Conservation (phyloP, 2,797 vertebrate species). For the Ptychadena robeensis region DNA sequence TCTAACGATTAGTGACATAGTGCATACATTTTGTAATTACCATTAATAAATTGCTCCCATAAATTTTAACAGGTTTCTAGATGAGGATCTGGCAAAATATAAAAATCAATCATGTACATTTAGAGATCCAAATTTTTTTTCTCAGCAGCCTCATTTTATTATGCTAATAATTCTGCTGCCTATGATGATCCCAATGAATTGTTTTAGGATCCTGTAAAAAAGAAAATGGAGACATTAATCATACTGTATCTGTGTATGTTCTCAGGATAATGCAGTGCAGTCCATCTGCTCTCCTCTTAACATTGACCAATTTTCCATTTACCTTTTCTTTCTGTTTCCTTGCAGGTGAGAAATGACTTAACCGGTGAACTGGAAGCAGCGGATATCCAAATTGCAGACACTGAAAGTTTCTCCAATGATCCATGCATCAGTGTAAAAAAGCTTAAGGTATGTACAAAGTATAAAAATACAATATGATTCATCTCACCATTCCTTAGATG, state of each 20-base stretch:
- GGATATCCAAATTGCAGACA: slow-evolving; percentile 96
- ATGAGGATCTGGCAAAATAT: slow-evolving; percentile 21
- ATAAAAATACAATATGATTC: neutral
- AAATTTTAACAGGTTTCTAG: slow-evolving; percentile 42
- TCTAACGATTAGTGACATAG: slow-evolving; percentile 46
- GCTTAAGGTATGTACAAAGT: slow-evolving; percentile 85
- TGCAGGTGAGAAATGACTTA: slow-evolving; percentile 96
- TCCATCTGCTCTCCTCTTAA: slow-evolving; percentile 30
- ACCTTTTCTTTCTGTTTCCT: slow-evolving; percentile 66
- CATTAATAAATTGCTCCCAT: slow-evolving; percentile 43
- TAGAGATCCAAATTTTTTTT: neutral
- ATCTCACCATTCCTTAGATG: too few species aligned
- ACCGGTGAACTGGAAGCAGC: slow-evolving; percentile 94
- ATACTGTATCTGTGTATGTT: slow-evolving; percentile 9
- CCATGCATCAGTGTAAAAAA: slow-evolving; percentile 97
- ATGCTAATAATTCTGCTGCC: neutral
- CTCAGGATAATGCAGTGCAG: slow-evolving; percentile 25
- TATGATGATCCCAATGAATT: slow-evolving; percentile 32
- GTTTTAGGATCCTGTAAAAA: slow-evolving; percentile 16
- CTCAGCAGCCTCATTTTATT: neutral
- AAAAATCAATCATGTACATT: slow-evolving; percentile 39
- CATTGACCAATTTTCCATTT: slow-evolving; percentile 54
- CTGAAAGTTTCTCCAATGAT: slow-evolving; percentile 97
- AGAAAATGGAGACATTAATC: slow-evolving; percentile 9
- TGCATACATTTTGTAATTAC: slow-evolving; percentile 46